phyloP scores from a whole-genome alignment of 2,113 vertebrate species.

The Spilogale gracilis region DNA sequence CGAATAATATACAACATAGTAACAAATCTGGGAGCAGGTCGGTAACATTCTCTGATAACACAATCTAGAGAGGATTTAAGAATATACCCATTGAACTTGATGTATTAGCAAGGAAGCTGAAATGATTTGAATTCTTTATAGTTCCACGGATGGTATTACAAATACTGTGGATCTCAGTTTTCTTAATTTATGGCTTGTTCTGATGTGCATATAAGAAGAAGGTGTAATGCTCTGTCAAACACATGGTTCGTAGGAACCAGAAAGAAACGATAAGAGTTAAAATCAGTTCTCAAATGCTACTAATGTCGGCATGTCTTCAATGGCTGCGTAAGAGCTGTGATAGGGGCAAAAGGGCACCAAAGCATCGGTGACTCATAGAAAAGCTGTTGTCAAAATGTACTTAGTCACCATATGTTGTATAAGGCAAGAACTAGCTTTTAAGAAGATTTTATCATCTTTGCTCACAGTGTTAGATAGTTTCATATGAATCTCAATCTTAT shows the following conservation, averaged over 20 bases:
- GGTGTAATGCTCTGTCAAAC: not conserved
- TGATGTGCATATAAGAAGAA: not conserved
- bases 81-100: not conserved
- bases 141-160: not conserved
- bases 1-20: not conserved
- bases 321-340: not conserved
- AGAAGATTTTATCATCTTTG: not conserved
- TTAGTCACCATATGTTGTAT: not conserved
- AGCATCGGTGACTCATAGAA: not conserved
- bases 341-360: not conserved
- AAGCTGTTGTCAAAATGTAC: not conserved
- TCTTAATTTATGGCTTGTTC: not conserved
- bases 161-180: not conserved
- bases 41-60: not conserved
- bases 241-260: not conserved
- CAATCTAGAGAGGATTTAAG: not conserved
- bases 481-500: constrained; percentile 8
- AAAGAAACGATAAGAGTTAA: constrained; percentile 38
- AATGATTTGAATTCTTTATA: constrained; percentile 14
- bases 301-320: not conserved
- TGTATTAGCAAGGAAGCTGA: not conserved
- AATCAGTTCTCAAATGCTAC: constrained; percentile 20
- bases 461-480: not conserved
- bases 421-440: not conserved
- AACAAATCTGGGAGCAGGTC: not conserved